A percentile compares a stretch with the other conserved stretches of the same genome.
Conservation (phyloP, 2,888 invertebrate species). For the Clistopyga incitator region DNA sequence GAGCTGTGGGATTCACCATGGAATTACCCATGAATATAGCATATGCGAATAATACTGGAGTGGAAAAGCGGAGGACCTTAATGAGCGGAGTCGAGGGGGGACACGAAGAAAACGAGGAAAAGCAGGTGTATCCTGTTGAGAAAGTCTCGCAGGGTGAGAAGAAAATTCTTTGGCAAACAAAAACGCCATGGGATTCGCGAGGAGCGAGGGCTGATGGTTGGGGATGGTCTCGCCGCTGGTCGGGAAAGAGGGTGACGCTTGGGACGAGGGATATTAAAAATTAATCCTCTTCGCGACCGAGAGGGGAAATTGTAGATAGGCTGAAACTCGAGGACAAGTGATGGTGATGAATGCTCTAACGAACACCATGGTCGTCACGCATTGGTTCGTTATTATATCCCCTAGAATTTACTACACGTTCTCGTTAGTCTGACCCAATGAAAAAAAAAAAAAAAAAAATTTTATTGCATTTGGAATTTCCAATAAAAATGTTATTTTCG, state of each 20-base stretch:
- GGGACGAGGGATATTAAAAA: slow-evolving; percentile 76
- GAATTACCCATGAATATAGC: too few species aligned
- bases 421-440: slow-evolving; percentile 44
- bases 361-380: slow-evolving; percentile 71
- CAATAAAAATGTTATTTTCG: too few species aligned
- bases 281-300: slow-evolving; percentile 72
- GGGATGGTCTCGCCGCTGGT: slow-evolving; percentile 24
- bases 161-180: slow-evolving; percentile 39
- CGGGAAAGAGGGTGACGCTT: slow-evolving; percentile 29
- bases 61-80: slow-evolving; percentile 12
- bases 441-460: too few species aligned
- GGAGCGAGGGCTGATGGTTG: slow-evolving; percentile 34
- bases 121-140: slow-evolving; percentile 35
- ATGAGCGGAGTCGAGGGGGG: slow-evolving; percentile 7
- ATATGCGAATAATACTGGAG: slow-evolving; percentile 17
- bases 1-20: too few species aligned
- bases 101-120: slow-evolving; percentile 29
- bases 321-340: slow-evolving; percentile 73
- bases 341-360: slow-evolving; percentile 78
- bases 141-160: slow-evolving; percentile 46
- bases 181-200: slow-evolving; percentile 1
- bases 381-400: slow-evolving; percentile 26
- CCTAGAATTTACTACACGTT: slow-evolving; percentile 19
- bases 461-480: too few species aligned
- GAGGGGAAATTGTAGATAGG: slow-evolving; percentile 32